Percentiles rank a stretch among this genome's conserved stretches.
phyloP scores from a whole-genome alignment of 2,888 invertebrate genomes.

The Apoderus coryli region DNA sequence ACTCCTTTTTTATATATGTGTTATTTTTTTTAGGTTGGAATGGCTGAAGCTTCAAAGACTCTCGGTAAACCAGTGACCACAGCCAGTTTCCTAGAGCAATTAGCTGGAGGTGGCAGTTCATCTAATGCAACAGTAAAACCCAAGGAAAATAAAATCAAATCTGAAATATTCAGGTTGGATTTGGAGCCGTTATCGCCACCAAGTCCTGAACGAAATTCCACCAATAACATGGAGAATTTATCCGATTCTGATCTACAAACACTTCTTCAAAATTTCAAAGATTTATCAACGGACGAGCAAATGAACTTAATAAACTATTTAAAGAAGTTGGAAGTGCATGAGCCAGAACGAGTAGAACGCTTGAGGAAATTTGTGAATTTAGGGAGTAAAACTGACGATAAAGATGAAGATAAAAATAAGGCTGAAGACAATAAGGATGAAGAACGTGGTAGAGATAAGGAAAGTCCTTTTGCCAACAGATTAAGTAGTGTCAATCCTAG shows the following conservation, averaged over 20 bases:
- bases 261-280: slow-evolving; percentile 65
- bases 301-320: slow-evolving; percentile 68
- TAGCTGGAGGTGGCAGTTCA: slow-evolving; percentile 14
- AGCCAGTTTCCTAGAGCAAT: slow-evolving; percentile 34
- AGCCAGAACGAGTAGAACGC: slow-evolving; percentile 63
- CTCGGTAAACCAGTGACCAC: slow-evolving; percentile 37
- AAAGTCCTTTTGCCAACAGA: slow-evolving; percentile 36
- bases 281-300: slow-evolving; percentile 66
- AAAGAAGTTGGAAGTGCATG: slow-evolving; percentile 63
- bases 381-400: slow-evolving; percentile 20
- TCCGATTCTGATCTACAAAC: slow-evolving; percentile 71
- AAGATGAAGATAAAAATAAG: slow-evolving; percentile 27
- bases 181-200: slow-evolving; percentile 19
- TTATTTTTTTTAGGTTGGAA: slow-evolving; percentile 36
- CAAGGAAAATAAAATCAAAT: slow-evolving; percentile 8
- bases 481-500: slow-evolving; percentile 28
- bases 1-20: slow-evolving; percentile 1
- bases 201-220: slow-evolving; percentile 16
- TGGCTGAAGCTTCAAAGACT: slow-evolving; percentile 45
- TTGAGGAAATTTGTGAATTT: slow-evolving; percentile 61
- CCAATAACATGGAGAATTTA: slow-evolving; percentile 48
- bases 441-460: slow-evolving; percentile 21
- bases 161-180: slow-evolving; percentile 13
- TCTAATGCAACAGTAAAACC: slow-evolving; percentile 5
- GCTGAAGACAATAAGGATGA: slow-evolving; percentile 20